Evolutionary conservation across 2,113 vertebrate genomes (phyloP), one percentile per base, ranked within the genome.

Genomic region (Rhineura floridana): DNA sequence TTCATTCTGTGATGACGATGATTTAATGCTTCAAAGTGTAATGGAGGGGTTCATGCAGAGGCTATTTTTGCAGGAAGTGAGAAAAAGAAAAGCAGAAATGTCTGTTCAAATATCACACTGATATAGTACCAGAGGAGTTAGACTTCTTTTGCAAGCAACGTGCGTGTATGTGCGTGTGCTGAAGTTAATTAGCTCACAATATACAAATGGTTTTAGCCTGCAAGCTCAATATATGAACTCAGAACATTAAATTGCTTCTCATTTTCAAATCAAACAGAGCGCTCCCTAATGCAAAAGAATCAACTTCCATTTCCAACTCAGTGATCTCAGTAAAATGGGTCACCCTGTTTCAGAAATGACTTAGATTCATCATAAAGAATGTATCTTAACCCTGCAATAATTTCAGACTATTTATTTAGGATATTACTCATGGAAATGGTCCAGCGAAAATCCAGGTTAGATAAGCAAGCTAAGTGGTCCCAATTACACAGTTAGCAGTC

Each of bases 211-310:
- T 46, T 1, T 0, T 81, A 69, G 65, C 82, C 86, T 59, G 33
- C 76, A 69, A 91, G 50, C 17, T 86, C 50, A 88, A 70, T 42
- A 77, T 79, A 28, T 81, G 70, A 86, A 86, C 69, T 86, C 85
- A 48, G 90, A 91, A 90, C 76, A 86, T 86, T 80, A 85, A 90
- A 89, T 50, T 59, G 73, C 69, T 55, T 90, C 52, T 81, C 67
- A 63, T 90, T 89, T 92, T 91, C 88, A 89, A 84, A 62, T 44
- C 86, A 11, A 67, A 48, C 50, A 42, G 76, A 52, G 67, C 80
- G 44, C 52, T 55, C 79, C 48, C 69, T 85, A 90, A 83, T 84
- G 10, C 39, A 62, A 59, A 85, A 88, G 63, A 92, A 72, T 42
- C 8, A 3, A 0, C 1, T 76, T 87, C 67, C 76, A 72, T 86